Conservation (phyloP, 2,888 invertebrate genomes). For the Drosophila melanosoma region DNA sequence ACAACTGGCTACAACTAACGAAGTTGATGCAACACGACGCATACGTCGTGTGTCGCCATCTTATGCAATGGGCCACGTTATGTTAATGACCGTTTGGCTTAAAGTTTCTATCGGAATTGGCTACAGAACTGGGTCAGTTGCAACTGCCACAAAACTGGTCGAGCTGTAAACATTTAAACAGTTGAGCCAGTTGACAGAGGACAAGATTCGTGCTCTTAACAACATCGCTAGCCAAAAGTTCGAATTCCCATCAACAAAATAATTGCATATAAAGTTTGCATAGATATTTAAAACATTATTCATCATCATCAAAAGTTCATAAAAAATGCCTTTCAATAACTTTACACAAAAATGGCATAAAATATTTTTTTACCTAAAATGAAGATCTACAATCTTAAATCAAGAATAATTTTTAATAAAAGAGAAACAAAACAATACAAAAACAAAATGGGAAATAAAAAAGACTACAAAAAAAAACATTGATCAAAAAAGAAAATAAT, state of each 20-base stretch:
- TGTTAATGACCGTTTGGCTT: conserved; percentile 48
- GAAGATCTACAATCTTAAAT: background rate
- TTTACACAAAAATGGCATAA: background rate
- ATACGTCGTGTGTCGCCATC: conserved; percentile 22
- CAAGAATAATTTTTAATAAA: background rate
- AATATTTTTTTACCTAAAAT: background rate
- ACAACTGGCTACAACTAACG: conserved; percentile 1
- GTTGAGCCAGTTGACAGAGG: background rate
- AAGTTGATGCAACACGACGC: conserved; percentile 47
- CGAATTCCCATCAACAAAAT: background rate
- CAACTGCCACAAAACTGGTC: conserved; percentile 26
- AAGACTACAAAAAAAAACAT: background rate
- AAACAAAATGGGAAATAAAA: background rate
- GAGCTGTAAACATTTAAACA: background rate
- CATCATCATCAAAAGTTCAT: background rate
- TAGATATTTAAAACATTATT: background rate
- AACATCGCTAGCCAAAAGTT: background rate
- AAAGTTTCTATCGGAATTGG: conserved; percentile 34
- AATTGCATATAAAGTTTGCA: background rate
- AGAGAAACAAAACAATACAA: background rate
- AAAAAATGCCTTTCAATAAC: background rate
- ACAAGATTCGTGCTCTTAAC: background rate
- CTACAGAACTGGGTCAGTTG: conserved; percentile 52
- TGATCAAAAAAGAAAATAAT: background rate
- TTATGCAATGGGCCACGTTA: conserved; percentile 46